Conservation (phyloP, 1,140 invertebrate genomes). For the Brachionus koreanus region DNA sequence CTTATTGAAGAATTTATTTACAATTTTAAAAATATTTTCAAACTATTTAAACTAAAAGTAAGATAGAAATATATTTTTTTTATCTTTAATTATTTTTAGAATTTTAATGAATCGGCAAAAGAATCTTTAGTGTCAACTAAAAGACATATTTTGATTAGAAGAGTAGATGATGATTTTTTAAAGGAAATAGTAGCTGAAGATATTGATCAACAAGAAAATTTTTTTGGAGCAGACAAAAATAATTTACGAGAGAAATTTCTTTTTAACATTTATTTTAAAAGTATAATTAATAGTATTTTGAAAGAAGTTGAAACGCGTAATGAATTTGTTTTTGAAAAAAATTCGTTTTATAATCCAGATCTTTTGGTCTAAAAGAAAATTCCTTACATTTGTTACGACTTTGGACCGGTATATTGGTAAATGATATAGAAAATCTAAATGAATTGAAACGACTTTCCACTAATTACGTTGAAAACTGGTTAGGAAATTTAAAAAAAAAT, state of each 20-base stretch:
- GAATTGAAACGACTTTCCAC: neutral
- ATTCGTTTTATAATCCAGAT: neutral
- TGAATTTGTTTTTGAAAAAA: neutral
- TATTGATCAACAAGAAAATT: neutral
- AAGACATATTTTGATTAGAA: neutral
- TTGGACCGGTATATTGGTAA: neutral
- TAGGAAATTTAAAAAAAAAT: slow-evolving; percentile 18
- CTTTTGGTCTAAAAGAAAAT: neutral
- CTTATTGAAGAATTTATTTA: too few species aligned
- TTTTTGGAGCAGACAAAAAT: neutral
- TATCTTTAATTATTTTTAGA: neutral
- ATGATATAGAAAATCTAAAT: neutral
- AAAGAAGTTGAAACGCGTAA: neutral
- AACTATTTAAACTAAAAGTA: neutral
- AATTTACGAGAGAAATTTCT: neutral
- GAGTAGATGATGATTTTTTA: neutral
- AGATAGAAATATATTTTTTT: neutral
- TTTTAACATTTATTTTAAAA: neutral
- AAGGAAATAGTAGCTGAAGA: neutral
- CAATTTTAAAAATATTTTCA: neutral
- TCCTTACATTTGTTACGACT: slow-evolving; percentile 3
- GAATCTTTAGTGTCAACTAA: neutral
- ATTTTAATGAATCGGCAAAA: neutral
- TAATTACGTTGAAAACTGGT: slow-evolving; percentile 7
- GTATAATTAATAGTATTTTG: neutral